phyloP scores from a whole-genome alignment of 35 echinoderm and acorn worm genomes.

The Apostichopus californicus region DNA sequence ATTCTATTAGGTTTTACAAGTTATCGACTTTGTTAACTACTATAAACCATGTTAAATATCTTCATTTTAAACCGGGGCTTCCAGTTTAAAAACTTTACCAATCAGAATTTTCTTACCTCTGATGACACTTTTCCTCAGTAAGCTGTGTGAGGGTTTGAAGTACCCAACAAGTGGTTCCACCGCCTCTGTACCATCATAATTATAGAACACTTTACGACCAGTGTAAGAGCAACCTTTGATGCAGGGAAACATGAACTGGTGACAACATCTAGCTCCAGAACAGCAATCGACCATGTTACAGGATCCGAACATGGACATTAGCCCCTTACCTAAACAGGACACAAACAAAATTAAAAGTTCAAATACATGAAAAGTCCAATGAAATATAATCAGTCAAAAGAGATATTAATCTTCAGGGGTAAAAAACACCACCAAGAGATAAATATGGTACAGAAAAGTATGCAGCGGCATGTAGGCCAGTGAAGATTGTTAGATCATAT shows the following conservation, averaged over 20 bases:
- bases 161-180: slow-evolving; percentile 85
- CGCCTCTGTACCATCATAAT: slow-evolving; percentile 90
- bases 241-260: slow-evolving; percentile 88
- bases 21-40: neutral
- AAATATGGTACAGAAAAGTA: no score
- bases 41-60: slow-evolving; percentile 4
- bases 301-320: slow-evolving; percentile 64
- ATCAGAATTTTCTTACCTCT: slow-evolving; percentile 64
- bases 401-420: no score
- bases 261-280: slow-evolving; percentile 67
- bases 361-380: neutral
- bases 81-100: neutral
- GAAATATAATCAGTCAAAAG: neutral
- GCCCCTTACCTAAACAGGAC: slow-evolving; percentile 27
- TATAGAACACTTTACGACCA: slow-evolving; percentile 81
- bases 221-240: slow-evolving; percentile 80
- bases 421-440: no score
- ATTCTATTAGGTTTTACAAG: neutral
- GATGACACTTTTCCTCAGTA: slow-evolving; percentile 63
- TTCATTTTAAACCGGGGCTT: neutral
- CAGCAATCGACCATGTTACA: slow-evolving; percentile 94
- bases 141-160: slow-evolving; percentile 73
- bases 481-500: no score
- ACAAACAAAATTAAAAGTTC: no score
- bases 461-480: no score